Conservation (phyloP, 2,888 invertebrate species). For the Nemurella pictetii region DNA sequence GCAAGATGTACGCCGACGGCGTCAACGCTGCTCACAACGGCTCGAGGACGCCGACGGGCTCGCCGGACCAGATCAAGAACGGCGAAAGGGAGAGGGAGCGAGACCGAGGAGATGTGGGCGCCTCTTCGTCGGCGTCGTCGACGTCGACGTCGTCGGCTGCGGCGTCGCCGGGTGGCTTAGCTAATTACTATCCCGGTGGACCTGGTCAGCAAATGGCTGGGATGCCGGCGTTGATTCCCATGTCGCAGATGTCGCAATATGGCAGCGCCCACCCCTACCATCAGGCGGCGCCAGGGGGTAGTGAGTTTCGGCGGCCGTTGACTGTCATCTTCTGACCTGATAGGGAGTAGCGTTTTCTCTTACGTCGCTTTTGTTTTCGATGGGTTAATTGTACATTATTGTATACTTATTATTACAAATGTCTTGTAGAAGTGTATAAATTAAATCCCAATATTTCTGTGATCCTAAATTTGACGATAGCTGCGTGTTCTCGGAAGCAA, state of each 20-base stretch:
- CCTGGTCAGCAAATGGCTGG: conserved; percentile 43
- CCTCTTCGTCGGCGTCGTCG: conserved; percentile 59
- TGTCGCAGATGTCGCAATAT: conserved; percentile 63
- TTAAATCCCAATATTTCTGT: background rate
- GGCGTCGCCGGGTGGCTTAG: conserved; percentile 62
- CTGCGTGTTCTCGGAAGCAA: background rate
- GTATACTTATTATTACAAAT: background rate
- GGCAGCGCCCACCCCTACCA: conserved; percentile 58
- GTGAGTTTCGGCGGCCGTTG: conserved; percentile 73
- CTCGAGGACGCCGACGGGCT: conserved; percentile 59
- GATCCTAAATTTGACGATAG: background rate
- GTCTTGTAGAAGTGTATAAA: background rate
- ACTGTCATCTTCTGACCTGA: conserved; percentile 85
- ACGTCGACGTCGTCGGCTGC: conserved; percentile 65
- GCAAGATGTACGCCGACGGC: conserved; percentile 68
- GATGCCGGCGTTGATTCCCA: conserved; percentile 41
- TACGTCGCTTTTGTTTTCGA: background rate
- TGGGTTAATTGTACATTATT: background rate
- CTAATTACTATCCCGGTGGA: conserved; percentile 61
- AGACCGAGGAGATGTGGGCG: conserved; percentile 49
- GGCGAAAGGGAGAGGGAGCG: conserved; percentile 42
- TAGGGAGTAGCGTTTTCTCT: conserved; percentile 47
- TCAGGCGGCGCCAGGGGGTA: conserved; percentile 46
- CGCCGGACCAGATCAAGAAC: conserved; percentile 50
- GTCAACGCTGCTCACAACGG: conserved; percentile 51